Percentiles rank a stretch among this genome's conserved stretches.
Evolutionary conservation across 2,113 vertebrate genomes (phyloP).

Genomic region (Emydocephalus ijimae): DNA sequence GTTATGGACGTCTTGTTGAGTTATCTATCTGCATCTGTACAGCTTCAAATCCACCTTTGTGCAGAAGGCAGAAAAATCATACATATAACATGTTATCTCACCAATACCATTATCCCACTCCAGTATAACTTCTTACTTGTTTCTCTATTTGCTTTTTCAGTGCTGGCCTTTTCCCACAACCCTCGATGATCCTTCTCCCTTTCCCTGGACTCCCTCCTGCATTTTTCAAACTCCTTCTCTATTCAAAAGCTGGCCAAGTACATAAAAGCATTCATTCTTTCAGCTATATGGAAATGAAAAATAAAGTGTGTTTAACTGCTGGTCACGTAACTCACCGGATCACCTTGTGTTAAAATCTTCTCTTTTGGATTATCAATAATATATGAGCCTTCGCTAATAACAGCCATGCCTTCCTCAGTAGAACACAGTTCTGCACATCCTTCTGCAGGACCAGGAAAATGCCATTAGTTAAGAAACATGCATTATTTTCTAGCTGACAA

Average conservation of each 20-base stretch:
- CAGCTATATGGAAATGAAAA: background rate
- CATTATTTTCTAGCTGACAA: background rate
- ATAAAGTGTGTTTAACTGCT: background rate
- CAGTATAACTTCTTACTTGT: background rate
- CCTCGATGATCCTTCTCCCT: background rate
- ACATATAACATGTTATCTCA: background rate
- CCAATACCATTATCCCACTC: background rate
- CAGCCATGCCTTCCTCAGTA: constrained; percentile 54
- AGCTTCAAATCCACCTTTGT: too few species aligned
- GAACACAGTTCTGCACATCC: constrained; percentile 72
- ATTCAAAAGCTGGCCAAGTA: background rate
- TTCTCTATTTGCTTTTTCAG: background rate
- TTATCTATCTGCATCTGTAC: too few species aligned
- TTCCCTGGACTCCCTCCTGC: background rate
- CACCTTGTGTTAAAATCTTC: background rate
- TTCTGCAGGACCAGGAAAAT: constrained; percentile 61
- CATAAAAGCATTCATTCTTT: background rate
- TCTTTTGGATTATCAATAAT: constrained; percentile 70
- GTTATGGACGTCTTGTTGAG: too few species aligned
- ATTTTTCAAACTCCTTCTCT: background rate
- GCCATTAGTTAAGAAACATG: background rate
- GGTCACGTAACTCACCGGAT: constrained; percentile 42
- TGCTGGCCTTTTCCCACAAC: background rate
- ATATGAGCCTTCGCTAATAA: constrained; percentile 72
- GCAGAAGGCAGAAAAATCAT: background rate